Evolutionary conservation across 2,888 invertebrate species (phyloP), one percentile per base, ranked within the genome.

Genomic region (Andrena camellia): DNA sequence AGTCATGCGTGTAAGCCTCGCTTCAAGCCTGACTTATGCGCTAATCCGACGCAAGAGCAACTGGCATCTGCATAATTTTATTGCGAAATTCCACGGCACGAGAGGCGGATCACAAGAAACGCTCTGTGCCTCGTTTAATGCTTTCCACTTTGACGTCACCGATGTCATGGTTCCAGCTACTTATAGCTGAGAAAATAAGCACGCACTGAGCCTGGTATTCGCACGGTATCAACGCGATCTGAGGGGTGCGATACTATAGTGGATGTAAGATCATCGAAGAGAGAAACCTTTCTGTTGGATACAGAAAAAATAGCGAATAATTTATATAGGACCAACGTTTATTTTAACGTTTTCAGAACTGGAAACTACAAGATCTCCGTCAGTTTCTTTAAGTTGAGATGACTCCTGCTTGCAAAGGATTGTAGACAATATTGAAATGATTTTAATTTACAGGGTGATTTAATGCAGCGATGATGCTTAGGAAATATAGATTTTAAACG

Each of bases 1-100:
- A 75, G 66, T 70, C 52, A 42, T 70, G 59, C 81, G 60, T 75
- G 60, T 33, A 81, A 81, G 68, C 57, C 50, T 42, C 48, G 48
- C 71, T 33, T 35, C 23, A 33, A 54, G 26, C 66, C n/a, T 57
- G 70, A 70, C 69, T 66, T 42, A 42, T 67, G 62, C 64, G 81
- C 63, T 81, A 63, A 59, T 70, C 66, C 69, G 42, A 29, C 62
- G 64, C 26, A 48, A 42, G 31, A 29, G 73, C 74, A 67, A 74
- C 73, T 67, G 77, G 67, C 66, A 70, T 73, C 60, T 66, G 70
- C 73, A 64, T 83, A 83, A 83, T 67, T 83, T 74, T 64, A 52
- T 83, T 71, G 67, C 60, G 70, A 74, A 83, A 70, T 57, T 68
- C 17, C 57, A 20, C 35, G 26, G 31, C 52, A 42, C 35, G 33